Evolutionary conservation across 1,140 invertebrate species (phyloP).

Genomic region (Nomia melanderi): DNA sequence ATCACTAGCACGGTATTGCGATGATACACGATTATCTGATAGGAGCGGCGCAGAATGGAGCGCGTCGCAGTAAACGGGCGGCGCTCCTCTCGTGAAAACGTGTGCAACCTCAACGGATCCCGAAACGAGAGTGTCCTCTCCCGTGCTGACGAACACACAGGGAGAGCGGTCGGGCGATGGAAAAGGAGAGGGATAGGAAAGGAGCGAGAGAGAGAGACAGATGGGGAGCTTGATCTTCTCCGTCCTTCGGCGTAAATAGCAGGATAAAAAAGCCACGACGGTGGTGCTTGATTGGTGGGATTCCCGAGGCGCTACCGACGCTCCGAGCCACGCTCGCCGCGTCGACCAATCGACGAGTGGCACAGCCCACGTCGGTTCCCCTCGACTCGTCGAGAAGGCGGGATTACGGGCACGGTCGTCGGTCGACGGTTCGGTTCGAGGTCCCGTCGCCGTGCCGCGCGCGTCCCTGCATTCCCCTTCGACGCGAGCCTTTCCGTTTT

Average conservation of each 20-base stretch:
- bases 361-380: constrained; percentile 72
- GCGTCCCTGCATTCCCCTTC: constrained; percentile 33
- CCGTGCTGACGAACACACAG: constrained; percentile 57
- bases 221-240: constrained; percentile 60
- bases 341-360: constrained; percentile 72
- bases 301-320: constrained; percentile 64
- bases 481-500: constrained; percentile 45
- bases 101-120: constrained; percentile 73
- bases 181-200: constrained; percentile 46
- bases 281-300: constrained; percentile 70
- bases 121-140: constrained; percentile 77
- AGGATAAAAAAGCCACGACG: constrained; percentile 79
- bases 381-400: constrained; percentile 66
- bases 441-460: constrained; percentile 32
- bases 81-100: constrained; percentile 57
- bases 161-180: constrained; percentile 46
- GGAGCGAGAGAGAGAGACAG: constrained; percentile 36
- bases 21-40: constrained; percentile 9
- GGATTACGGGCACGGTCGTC: constrained; percentile 48
- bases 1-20: neutral
- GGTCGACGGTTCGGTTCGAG: constrained; percentile 47
- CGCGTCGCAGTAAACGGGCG: constrained; percentile 25
- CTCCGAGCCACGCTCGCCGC: constrained; percentile 66
- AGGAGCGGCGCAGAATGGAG: constrained; percentile 3
- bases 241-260: constrained; percentile 68